A percentile compares a stretch with the other conserved stretches of the same genome.
phyloP scores from a whole-genome alignment of 2,113 vertebrate species.

The Gallinago media region DNA sequence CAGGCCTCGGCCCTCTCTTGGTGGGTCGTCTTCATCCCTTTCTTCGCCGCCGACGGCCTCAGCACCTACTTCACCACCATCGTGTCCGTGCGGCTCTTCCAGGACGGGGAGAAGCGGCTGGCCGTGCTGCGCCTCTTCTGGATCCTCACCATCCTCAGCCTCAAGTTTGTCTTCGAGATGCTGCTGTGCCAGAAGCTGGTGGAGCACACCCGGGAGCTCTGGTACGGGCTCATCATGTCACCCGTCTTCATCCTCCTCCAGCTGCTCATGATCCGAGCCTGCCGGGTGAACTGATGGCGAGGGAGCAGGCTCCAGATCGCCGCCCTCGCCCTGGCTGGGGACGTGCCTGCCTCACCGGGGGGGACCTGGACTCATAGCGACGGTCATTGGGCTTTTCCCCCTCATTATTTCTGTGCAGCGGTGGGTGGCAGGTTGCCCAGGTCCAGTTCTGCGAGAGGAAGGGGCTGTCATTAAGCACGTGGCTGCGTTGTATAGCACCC shows the following conservation, averaged over 20 bases:
- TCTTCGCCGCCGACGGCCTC: conserved; percentile 94
- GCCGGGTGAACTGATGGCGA: conserved; percentile 87
- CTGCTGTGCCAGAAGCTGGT: conserved; percentile 96
- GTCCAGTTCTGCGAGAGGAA: fast-evolving
- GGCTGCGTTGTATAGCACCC: fast-evolving
- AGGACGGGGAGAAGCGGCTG: conserved; percentile 95
- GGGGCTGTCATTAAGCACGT: background rate
- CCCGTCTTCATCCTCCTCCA: conserved; percentile 96
- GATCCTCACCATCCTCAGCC: conserved; percentile 96
- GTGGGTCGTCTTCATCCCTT: conserved; percentile 94
- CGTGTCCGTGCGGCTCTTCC: conserved; percentile 95
- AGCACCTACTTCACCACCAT: conserved; percentile 98
- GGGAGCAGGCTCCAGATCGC: background rate
- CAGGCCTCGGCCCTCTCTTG: conserved; percentile 81
- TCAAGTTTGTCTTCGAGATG: conserved; percentile 98
- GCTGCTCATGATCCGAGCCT: conserved; percentile 96
- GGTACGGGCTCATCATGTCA: conserved; percentile 93
- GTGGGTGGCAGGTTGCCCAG: background rate
- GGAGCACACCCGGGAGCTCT: conserved; percentile 88
- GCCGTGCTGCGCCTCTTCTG: conserved; percentile 95
- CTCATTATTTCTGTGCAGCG: fast-evolving
- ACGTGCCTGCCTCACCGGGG: fast-evolving
- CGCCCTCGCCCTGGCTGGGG: fast-evolving
- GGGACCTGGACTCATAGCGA: fast-evolving
- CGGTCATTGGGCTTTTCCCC: fast-evolving